phyloP scores from a whole-genome alignment of 2,888 invertebrate genomes.

The Choreutis nemorana region DNA sequence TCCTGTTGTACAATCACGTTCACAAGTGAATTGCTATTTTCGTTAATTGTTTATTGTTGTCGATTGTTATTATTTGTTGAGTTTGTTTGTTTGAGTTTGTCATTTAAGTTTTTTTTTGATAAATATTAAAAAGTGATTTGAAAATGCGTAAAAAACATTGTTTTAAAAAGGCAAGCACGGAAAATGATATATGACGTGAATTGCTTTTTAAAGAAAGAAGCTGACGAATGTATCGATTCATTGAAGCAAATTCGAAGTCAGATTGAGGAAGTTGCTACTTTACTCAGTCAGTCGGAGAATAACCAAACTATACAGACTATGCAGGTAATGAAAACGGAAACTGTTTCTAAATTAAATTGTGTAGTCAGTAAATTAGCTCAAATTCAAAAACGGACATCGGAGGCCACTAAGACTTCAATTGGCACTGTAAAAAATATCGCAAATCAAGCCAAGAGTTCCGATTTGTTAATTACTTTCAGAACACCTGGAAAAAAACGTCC shows the following conservation, averaged over 20 bases:
- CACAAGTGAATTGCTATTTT: too few species aligned
- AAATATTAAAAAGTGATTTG: constrained; percentile 2
- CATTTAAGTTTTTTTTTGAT: too few species aligned
- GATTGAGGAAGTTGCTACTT: not conserved
- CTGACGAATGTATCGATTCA: constrained; percentile 3
- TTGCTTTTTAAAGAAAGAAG: constrained; percentile 5
- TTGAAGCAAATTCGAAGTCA: constrained; percentile 2
- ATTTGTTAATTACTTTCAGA: constrained; percentile 11
- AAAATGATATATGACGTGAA: constrained; percentile 6
- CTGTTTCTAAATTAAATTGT: too few species aligned
- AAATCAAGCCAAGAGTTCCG: constrained; percentile 10
- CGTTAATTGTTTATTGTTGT: too few species aligned
- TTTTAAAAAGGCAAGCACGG: constrained; percentile 3
- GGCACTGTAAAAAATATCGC: constrained; percentile 8
- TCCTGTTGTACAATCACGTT: too few species aligned
- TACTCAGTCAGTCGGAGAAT: constrained; percentile 7
- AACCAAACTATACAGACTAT: constrained; percentile 9
- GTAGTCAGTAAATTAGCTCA: too few species aligned
- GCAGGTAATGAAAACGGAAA: too few species aligned
- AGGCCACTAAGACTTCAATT: constrained; percentile 10
- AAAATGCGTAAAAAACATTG: constrained; percentile 4
- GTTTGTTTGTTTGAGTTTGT: too few species aligned
- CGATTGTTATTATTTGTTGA: too few species aligned
- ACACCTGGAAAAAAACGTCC: constrained; percentile 17
- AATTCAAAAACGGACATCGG: constrained; percentile 10